These are phyloP conservation scores for Abramis brama DNA, from an alignment of 2,113 vertebrate genomes.

Conservation along the genomic window DNA sequence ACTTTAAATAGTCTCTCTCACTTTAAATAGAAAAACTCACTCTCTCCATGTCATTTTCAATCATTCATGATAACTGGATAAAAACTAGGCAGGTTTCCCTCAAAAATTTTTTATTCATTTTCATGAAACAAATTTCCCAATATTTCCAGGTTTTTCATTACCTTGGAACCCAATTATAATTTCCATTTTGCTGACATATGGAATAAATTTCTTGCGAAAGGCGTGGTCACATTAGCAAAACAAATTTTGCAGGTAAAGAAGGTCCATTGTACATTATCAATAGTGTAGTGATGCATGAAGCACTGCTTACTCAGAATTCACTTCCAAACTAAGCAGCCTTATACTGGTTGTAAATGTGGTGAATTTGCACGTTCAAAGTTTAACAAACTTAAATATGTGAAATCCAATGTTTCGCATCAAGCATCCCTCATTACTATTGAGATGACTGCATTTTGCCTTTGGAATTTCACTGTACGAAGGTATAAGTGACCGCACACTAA, in stretches of 20 bases:
- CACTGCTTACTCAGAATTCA: too few species aligned
- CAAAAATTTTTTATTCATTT: background rate
- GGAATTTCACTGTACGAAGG: too few species aligned
- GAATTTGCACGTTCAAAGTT: background rate
- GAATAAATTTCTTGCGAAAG: background rate
- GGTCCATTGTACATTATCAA: background rate
- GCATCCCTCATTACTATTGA: too few species aligned
- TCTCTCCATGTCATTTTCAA: background rate
- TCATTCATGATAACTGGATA: background rate
- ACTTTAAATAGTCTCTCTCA: constrained; percentile 1
- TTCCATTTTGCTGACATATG: background rate
- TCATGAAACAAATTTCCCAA: background rate
- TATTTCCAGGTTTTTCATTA: background rate
- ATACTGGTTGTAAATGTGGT: background rate
- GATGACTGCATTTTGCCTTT: too few species aligned
- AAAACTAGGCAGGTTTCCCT: background rate
- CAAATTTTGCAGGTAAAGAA: too few species aligned
- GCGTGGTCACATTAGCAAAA: too few species aligned
- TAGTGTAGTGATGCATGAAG: background rate
- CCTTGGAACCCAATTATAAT: background rate
- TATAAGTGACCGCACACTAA: too few species aligned
- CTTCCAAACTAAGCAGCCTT: too few species aligned
- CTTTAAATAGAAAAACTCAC: background rate
- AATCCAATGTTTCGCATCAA: too few species aligned
- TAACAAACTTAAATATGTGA: background rate